A percentile compares a stretch with the other conserved stretches of the same genome.
phyloP scores from a whole-genome alignment of 2,797 vertebrate genomes.

The Knipowitschia caucasica region DNA sequence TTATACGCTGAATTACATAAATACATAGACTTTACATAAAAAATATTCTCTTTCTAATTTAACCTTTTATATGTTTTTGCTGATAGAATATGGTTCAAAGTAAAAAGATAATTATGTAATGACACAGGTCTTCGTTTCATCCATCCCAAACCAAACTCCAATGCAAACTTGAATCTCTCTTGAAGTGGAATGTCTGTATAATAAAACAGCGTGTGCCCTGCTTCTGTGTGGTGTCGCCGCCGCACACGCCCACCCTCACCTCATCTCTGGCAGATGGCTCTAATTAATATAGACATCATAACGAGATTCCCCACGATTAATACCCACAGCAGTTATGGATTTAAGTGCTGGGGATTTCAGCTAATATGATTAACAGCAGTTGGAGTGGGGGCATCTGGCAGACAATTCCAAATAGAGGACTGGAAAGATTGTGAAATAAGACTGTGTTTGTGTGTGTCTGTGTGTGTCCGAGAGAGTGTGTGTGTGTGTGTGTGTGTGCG shows the following conservation, averaged over 20 bases:
- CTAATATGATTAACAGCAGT: constrained; percentile 77
- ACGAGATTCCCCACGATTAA: constrained; percentile 78
- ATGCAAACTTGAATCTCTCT: background rate
- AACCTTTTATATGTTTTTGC: no score
- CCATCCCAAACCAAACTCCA: no score
- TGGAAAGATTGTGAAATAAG: constrained; percentile 33
- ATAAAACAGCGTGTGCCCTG: constrained; percentile 25
- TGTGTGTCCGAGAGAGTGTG: no score
- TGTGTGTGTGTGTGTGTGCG: no score
- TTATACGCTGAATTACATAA: no score
- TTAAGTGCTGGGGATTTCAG: constrained; percentile 74
- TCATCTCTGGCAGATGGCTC: constrained; percentile 72
- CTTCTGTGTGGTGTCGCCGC: constrained; percentile 17
- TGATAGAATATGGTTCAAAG: no score
- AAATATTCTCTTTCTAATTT: no score
- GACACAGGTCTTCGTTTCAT: no score
- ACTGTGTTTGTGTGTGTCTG: constrained; percentile 19
- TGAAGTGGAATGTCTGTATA: background rate
- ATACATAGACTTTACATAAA: no score
- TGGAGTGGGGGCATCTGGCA: constrained; percentile 65
- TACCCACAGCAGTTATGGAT: constrained; percentile 77
- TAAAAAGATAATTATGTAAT: no score
- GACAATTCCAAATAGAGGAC: constrained; percentile 54
- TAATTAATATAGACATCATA: constrained; percentile 79
- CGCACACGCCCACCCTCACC: constrained; percentile 34